These are phyloP conservation scores for Quadroppia sp. DNA, from an alignment of 2,888 invertebrate genomes.

Conservation along the genomic window DNA sequence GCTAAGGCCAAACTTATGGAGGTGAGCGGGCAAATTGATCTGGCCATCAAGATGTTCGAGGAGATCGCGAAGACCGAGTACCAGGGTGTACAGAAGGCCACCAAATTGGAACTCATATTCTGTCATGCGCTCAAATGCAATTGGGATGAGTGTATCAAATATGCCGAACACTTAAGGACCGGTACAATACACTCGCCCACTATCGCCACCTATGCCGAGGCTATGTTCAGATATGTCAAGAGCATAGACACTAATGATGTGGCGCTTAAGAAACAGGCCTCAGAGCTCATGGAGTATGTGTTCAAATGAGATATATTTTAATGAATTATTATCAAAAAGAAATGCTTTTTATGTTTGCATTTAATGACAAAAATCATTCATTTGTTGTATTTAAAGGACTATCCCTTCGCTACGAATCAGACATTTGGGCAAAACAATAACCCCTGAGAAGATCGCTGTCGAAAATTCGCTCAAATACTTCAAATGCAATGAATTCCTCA, in stretches of 20 bases:
- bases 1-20: constrained; percentile 29
- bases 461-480: neutral
- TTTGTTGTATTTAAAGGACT: neutral
- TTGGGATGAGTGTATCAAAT: constrained; percentile 11
- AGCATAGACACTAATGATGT: too few species aligned
- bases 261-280: too few species aligned
- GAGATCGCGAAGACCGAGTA: too few species aligned
- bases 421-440: constrained; percentile 31
- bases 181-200: neutral
- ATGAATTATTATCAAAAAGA: too few species aligned
- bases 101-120: constrained; percentile 21
- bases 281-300: too few species aligned
- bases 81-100: too few species aligned
- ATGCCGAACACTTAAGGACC: neutral
- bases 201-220: neutral
- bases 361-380: neutral
- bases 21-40: constrained; percentile 26
- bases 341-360: too few species aligned
- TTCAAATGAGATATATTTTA: too few species aligned
- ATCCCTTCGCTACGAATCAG: neutral
- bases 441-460: constrained; percentile 9
- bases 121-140: constrained; percentile 25
- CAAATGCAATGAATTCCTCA: neutral
- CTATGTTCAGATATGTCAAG: constrained; percentile 3
- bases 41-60: neutral